phyloP scores from a whole-genome alignment of 2,888 invertebrate species.

The Cyclophora albipunctata region DNA sequence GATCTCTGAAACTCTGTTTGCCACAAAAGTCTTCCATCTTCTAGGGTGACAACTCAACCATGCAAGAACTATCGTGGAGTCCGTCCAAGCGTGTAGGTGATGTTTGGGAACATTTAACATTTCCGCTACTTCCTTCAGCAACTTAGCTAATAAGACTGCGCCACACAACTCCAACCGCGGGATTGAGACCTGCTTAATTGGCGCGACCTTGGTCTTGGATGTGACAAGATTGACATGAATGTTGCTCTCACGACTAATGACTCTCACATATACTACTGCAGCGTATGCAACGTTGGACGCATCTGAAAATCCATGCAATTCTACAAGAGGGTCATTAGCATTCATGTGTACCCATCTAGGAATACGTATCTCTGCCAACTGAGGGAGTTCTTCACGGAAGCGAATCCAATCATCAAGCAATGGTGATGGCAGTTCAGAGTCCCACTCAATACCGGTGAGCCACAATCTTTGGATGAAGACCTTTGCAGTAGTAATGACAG shows the following conservation, averaged over 20 bases:
- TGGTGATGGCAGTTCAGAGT: conserved; percentile 9
- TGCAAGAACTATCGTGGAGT: conserved; percentile 12
- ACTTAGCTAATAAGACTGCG: conserved; percentile 3
- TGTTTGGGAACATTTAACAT: background rate
- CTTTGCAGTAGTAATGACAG: conserved; percentile 14
- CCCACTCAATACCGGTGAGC: conserved; percentile 14
- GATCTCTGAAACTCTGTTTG: conserved; percentile 8
- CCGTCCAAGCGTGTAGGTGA: conserved; percentile 6
- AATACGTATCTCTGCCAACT: background rate
- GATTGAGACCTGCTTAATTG: conserved; percentile 9
- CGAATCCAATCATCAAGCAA: conserved; percentile 18
- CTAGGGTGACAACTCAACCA: conserved; percentile 13
- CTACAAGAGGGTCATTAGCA: background rate
- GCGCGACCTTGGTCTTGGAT: conserved; percentile 11
- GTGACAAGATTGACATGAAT: conserved; percentile 1
- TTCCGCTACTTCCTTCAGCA: conserved; percentile 7
- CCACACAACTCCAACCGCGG: conserved; percentile 10
- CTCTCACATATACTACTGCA: background rate
- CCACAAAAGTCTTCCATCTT: conserved; percentile 10
- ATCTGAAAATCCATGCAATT: conserved; percentile 2
- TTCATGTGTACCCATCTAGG: conserved; percentile 1
- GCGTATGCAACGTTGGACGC: conserved; percentile 1
- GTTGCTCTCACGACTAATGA: conserved; percentile 1
- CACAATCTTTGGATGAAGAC: conserved; percentile 16
- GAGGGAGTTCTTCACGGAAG: conserved; percentile 8